A percentile compares a stretch with the other conserved stretches of the same genome.
These are phyloP conservation scores for Spondyliosoma cantharus DNA, from an alignment of 2,797 vertebrate genomes.

Conservation along the genomic window DNA sequence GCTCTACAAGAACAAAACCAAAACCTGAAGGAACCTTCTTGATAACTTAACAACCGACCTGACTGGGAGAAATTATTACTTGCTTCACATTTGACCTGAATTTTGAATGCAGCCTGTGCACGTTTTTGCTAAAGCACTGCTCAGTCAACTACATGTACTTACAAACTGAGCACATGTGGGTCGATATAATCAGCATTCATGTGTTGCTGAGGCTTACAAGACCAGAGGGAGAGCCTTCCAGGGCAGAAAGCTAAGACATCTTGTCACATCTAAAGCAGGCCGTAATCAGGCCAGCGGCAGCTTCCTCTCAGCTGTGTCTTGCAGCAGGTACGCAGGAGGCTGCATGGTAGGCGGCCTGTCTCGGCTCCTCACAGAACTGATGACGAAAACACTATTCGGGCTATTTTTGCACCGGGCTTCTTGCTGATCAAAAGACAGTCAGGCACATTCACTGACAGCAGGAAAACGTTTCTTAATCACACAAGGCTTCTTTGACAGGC, in stretches of 20 bases:
- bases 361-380: slow-evolving; percentile 48
- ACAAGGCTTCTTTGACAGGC: slow-evolving; percentile 25
- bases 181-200: slow-evolving; percentile 61
- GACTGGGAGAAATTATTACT: background rate
- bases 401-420: slow-evolving; percentile 71
- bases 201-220: slow-evolving; percentile 71
- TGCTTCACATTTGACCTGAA: background rate
- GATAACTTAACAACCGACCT: background rate
- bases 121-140: background rate
- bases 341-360: slow-evolving; percentile 60
- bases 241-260: slow-evolving; percentile 54
- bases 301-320: slow-evolving; percentile 51
- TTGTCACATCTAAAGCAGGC: slow-evolving; percentile 65
- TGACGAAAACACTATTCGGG: slow-evolving; percentile 58
- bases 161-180: slow-evolving; percentile 43
- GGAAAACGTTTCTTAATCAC: slow-evolving; percentile 32
- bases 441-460: slow-evolving; percentile 50
- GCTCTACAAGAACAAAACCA: slow-evolving; percentile 3
- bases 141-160: slow-evolving; percentile 9
- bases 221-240: slow-evolving; percentile 55
- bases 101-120: background rate
- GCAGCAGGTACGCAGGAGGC: slow-evolving; percentile 67
- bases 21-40: slow-evolving; percentile 17
- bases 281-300: slow-evolving; percentile 68
- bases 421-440: slow-evolving; percentile 65